Conservation (phyloP, 1,140 invertebrate species). For the Drosophila kikkawai region DNA sequence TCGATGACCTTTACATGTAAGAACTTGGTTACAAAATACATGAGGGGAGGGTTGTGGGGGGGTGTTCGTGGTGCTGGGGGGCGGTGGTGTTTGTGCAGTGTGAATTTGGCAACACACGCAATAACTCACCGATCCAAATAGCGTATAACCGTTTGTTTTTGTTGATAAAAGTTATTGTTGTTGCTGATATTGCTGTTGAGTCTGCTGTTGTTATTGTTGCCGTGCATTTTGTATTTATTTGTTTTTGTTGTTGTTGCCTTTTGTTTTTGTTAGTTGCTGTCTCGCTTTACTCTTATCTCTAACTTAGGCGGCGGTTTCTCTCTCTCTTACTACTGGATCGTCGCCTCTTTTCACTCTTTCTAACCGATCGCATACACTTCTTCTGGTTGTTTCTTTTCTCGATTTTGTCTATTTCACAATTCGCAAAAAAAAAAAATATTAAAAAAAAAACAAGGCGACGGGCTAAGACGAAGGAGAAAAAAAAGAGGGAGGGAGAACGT, state of each 20-base stretch:
- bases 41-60: background rate
- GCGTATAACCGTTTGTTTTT: constrained; percentile 50
- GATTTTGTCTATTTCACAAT: constrained; percentile 46
- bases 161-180: constrained; percentile 53
- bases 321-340: constrained; percentile 5
- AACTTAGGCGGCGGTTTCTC: constrained; percentile 5
- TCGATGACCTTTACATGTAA: background rate
- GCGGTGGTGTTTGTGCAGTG: background rate
- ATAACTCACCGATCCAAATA: constrained; percentile 57
- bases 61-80: background rate
- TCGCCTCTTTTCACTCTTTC: constrained; percentile 21
- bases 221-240: constrained; percentile 46
- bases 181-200: constrained; percentile 32
- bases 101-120: constrained; percentile 6
- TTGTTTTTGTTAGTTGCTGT: constrained; percentile 21
- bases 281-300: constrained; percentile 31
- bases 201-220: constrained; percentile 45
- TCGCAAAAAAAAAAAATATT: constrained; percentile 32
- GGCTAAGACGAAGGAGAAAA: constrained; percentile 16
- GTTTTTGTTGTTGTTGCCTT: constrained; percentile 10
- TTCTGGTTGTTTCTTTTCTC: constrained; percentile 26
- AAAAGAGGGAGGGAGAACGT: constrained; percentile 18
- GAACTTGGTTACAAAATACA: background rate
- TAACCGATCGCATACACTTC: constrained; percentile 34
- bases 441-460: constrained; percentile 2